Evolutionary conservation across 2,113 vertebrate species (phyloP), one percentile per base, ranked within the genome.

Genomic region (Pardalotus punctatus): DNA sequence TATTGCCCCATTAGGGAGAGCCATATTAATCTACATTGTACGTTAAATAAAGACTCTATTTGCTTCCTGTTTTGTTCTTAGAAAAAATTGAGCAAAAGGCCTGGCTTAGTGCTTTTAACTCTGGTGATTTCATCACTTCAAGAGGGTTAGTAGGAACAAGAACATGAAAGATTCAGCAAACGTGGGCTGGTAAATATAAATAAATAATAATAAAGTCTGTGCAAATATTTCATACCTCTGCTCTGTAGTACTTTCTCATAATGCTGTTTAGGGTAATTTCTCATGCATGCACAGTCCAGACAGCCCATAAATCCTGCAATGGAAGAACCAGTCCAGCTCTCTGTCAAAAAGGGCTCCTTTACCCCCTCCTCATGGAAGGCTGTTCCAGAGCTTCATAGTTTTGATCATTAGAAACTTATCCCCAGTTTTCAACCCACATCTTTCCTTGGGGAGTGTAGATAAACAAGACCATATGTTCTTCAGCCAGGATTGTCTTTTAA

Each of bases 281-380:
- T 93, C 29, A 36, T 2, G 16, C 16, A 6, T 11, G 5, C 29
- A 17, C 4, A 42, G 25, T 36, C 20, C 18, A 48, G 19, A 13
- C 62, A 33, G 62, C 72, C 45, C 33, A 27, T 51, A 43, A 77
- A 67, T 67, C 27, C 28, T 60, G 36, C 33, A 51, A 3, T 5
- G 7, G 36, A 35, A 51, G 27, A 51, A 14, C 14, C 33, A 36
- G 31, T 67, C 22, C 6, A 36, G 11, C 31, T 76, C 9, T 51
- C 21, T 42, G 31, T 33, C 45, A 23, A 12, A 51, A 43, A 51
- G 22, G 33, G 36, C 9, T 50, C 17, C 31, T 57, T 67, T 42
- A 2, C 7, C 22, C 27, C 18, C 27, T 77, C 18, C 27, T 43
- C 0, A 0, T 35, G 43, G 27, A 76, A 51, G 6, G 36, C 45